These are phyloP conservation scores for Channa maculata DNA, from an alignment of 2,113 vertebrate species.

Conservation along the genomic window DNA sequence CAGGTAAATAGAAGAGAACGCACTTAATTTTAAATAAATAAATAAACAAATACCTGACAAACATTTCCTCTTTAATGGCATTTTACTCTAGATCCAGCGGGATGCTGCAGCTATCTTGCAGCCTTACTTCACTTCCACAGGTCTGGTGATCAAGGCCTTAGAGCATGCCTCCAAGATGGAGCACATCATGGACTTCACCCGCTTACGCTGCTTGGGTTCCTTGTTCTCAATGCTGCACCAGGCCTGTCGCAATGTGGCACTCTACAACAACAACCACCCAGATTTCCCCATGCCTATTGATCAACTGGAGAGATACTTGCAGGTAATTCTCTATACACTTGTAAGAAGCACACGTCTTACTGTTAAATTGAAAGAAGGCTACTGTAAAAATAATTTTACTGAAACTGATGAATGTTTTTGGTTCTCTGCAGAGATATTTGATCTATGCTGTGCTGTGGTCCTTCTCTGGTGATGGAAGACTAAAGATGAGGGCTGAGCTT, in stretches of 20 bases:
- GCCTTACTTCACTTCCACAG: constrained; percentile 96
- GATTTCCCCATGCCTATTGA: constrained; percentile 98
- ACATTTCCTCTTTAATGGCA: not conserved
- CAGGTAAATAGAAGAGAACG: constrained; percentile 83
- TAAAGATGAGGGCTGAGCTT: constrained; percentile 97
- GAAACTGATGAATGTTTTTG: not conserved
- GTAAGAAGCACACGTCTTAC: not conserved
- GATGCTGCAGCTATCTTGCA: constrained; percentile 91
- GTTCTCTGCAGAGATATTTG: constrained; percentile 87
- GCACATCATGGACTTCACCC: constrained; percentile 99
- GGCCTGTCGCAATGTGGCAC: constrained; percentile 95
- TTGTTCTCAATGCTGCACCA: constrained; percentile 99
- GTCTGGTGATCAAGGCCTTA: constrained; percentile 95
- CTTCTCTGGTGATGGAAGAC: constrained; percentile 94
- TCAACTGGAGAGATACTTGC: constrained; percentile 96
- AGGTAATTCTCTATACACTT: constrained; percentile 80
- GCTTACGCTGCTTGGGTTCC: constrained; percentile 94
- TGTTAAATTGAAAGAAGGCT: not conserved
- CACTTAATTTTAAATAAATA: not conserved
- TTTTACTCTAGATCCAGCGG: constrained; percentile 90
- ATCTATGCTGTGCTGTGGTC: constrained; percentile 98
- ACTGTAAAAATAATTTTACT: not conserved
- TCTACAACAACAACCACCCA: constrained; percentile 97
- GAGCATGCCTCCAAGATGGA: constrained; percentile 97
- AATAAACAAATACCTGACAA: not conserved